These are phyloP conservation scores for Rhynchotus rufescens DNA, from an alignment of 2,797 vertebrate species.

Conservation along the genomic window DNA sequence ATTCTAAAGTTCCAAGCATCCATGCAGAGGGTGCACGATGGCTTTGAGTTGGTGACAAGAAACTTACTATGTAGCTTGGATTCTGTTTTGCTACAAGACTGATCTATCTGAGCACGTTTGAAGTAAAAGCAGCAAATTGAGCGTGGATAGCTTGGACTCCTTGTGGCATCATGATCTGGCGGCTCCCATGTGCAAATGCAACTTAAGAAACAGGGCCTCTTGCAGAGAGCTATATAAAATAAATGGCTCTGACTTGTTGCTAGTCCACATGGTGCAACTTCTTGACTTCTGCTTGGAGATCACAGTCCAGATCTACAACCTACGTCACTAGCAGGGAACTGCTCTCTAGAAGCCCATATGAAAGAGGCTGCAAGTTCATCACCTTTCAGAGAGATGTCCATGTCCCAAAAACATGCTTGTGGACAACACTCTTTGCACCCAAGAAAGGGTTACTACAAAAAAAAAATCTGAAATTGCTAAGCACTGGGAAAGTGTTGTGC, in stretches of 20 bases:
- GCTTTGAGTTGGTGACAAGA: background rate
- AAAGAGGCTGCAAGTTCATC: background rate
- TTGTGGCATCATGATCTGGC: background rate
- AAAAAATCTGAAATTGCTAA: background rate
- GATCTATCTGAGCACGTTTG: fast-evolving
- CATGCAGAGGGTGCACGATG: fast-evolving
- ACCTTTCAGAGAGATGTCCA: background rate
- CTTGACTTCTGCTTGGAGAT: background rate
- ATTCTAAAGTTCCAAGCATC: background rate
- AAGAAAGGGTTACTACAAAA: background rate
- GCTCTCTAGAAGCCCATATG: background rate
- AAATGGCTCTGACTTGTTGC: background rate
- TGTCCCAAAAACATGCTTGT: too few species aligned
- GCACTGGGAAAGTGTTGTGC: background rate
- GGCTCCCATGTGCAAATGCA: background rate
- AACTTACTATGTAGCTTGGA: background rate
- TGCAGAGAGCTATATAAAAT: background rate
- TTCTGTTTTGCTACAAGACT: background rate
- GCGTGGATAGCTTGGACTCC: fast-evolving
- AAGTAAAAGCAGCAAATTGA: background rate
- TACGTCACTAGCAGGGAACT: background rate
- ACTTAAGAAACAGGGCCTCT: background rate
- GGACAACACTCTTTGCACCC: background rate
- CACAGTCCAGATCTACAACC: background rate
- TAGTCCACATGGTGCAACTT: background rate